Percentiles rank a stretch among this genome's conserved stretches.
phyloP scores from a whole-genome alignment of 2,888 invertebrate genomes.

The Caenorhabditis drosophilae region DNA sequence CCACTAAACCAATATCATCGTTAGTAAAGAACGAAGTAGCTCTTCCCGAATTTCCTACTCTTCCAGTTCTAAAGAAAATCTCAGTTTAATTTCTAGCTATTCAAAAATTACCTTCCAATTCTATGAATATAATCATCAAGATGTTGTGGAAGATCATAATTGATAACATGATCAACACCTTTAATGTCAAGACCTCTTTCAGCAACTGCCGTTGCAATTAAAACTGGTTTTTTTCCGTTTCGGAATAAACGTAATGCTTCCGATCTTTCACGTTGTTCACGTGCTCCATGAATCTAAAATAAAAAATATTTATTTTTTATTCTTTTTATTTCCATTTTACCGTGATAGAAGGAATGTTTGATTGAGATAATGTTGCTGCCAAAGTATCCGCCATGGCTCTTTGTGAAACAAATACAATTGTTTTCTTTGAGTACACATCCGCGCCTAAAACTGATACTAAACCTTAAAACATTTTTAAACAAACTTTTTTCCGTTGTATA shows the following conservation, averaged over 20 bases:
- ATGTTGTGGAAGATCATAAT: conserved; percentile 72
- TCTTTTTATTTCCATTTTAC: conserved; percentile 5
- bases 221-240: conserved; percentile 39
- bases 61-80: conserved; percentile 69
- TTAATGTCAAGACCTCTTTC: conserved; percentile 77
- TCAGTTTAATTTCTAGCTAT: neutral
- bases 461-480: neutral
- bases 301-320: neutral
- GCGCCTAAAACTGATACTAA: conserved; percentile 31
- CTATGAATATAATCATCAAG: conserved; percentile 73
- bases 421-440: conserved; percentile 52
- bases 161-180: conserved; percentile 71
- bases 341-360: conserved; percentile 77
- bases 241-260: conserved; percentile 79
- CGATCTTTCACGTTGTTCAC: conserved; percentile 75
- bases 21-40: conserved; percentile 75
- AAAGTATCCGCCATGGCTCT: conserved; percentile 89
- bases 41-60: conserved; percentile 72
- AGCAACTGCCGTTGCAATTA: conserved; percentile 93
- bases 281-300: conserved; percentile 76
- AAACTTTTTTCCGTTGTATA: conserved; percentile 31
- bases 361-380: conserved; percentile 82
- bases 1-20: conserved; percentile 75
- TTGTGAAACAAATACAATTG: conserved; percentile 86
- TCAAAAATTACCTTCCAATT: conserved; percentile 70